Base-by-base conservation (phyloP, 1,140 invertebrate genomes). In the Drosophila tani region DNA sequence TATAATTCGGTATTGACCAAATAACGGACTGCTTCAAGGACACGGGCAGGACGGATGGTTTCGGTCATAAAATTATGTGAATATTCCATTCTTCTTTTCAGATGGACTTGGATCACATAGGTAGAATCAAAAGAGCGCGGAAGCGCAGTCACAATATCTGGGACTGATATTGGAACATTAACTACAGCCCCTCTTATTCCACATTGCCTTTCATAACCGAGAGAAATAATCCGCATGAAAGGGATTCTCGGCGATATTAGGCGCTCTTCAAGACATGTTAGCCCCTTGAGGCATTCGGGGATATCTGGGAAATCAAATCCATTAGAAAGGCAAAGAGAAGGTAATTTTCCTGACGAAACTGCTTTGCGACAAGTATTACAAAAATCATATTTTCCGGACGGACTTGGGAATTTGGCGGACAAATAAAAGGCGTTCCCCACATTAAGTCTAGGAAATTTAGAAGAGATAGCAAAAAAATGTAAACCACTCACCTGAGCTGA, bases 41-140 rank as follows among this genome's bases (percentile, higher is more conserved):
- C 17, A n/a, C 27, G 51, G 19, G 12, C 51, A 9, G 29, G 29
- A 35, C 53, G 32, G 35, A 38, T 55, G 4, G 53, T 55, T 55
- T 55, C 51, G 4, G 51, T 55, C n/a, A 55, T 55, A 4, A 55
- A 21, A 27, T 27, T 49, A 7, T 24, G 46, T 1, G 21, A 49
- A 24, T 49, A 55, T 3, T 55, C 29, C 7, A 32, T 32, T 32
- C 12, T 35, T 14, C n/a, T 38, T 15, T 56, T 56, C 1, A 56
- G 32, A 14, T 56, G 19, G 7, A 38, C 27, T 11, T 29, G 27
- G 14, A 19, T 29, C 21, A 32, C 49, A 17, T 17, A 12, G 7
- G 50, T 53, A 8, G n/a, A 32, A 17, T 53, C 50, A 53, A 53
- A 17, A 5, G n/a, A 53, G n/a, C 50, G 15, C 5, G 50, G n/a